A percentile compares a stretch with the other conserved stretches of the same genome.
Evolutionary conservation across 2,797 vertebrate genomes (phyloP).

Genomic region (Manis javanica): DNA sequence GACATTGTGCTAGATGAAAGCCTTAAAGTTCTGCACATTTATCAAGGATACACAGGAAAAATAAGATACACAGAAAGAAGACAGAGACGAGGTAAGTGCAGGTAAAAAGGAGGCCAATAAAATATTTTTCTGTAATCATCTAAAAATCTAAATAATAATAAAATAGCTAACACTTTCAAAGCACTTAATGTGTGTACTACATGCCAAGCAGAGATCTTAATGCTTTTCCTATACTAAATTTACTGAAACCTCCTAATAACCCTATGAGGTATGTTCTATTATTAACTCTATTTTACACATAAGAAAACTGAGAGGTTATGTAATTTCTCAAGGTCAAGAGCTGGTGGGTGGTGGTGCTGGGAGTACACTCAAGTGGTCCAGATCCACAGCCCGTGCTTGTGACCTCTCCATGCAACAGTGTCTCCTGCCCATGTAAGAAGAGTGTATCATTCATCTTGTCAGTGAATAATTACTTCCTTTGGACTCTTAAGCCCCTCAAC

Average conservation of each 20-base stretch:
- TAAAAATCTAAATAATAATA: constrained; percentile 3
- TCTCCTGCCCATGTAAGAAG: not conserved
- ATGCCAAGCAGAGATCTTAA: not conserved
- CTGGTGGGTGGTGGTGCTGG: not conserved
- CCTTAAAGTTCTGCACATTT: not conserved
- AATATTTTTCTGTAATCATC: not conserved
- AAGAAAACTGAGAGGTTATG: not conserved
- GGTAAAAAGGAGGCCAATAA: not conserved
- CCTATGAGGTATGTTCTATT: not conserved
- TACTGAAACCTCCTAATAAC: not conserved
- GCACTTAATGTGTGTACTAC: not conserved
- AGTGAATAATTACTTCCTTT: not conserved
- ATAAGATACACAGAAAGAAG: not conserved
- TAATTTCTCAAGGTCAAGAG: not conserved
- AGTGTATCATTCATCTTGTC: not conserved
- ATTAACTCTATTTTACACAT: not conserved
- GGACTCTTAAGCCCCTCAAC: not conserved
- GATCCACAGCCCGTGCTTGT: not conserved
- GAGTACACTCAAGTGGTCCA: not conserved
- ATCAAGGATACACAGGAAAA: not conserved
- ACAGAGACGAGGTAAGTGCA: not conserved
- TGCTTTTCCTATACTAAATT: not conserved
- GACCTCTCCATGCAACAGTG: not conserved
- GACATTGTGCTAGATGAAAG: not conserved
- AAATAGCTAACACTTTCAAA: not conserved